Conservation (phyloP, 30 jellyfish, hydroid and myxozoan genomes). For the Pseudorhiza aurosa region DNA sequence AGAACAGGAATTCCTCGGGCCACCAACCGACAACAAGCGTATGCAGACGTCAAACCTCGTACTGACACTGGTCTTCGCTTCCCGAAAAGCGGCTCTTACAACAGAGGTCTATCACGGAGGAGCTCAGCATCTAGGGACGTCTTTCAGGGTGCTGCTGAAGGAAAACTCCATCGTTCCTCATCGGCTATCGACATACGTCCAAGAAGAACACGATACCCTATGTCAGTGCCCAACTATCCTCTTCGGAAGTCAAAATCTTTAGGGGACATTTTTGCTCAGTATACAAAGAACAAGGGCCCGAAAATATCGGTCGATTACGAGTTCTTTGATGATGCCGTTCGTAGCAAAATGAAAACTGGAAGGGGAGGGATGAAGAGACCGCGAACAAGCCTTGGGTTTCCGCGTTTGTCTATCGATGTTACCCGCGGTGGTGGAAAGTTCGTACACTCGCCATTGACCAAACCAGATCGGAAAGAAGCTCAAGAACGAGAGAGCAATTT, state of each 20-base stretch:
- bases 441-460: conserved; percentile 40
- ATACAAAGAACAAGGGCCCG: conserved; percentile 36
- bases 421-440: conserved; percentile 65
- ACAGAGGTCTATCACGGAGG: conserved; percentile 24
- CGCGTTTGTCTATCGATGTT: conserved; percentile 57
- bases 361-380: conserved; percentile 64
- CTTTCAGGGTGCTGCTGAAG: conserved; percentile 38
- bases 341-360: conserved; percentile 48
- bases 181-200: conserved; percentile 92
- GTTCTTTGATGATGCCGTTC: conserved; percentile 79
- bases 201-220: conserved; percentile 45
- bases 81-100: conserved; percentile 17
- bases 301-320: conserved; percentile 75
- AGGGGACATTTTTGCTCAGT: conserved; percentile 70
- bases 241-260: conserved; percentile 76
- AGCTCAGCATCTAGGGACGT: conserved; percentile 17
- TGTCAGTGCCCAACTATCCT: conserved; percentile 51
- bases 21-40: conserved; percentile 33
- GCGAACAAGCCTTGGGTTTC: conserved; percentile 64
- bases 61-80: conserved; percentile 90
- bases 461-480: conserved; percentile 44
- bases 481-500: conserved; percentile 48
- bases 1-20: conserved; percentile 80
- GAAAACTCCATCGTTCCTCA: conserved; percentile 70
- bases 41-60: conserved; percentile 78